These are phyloP conservation scores for Chloromyia formosa DNA, from an alignment of 2,888 invertebrate species.

Conservation along the genomic window DNA sequence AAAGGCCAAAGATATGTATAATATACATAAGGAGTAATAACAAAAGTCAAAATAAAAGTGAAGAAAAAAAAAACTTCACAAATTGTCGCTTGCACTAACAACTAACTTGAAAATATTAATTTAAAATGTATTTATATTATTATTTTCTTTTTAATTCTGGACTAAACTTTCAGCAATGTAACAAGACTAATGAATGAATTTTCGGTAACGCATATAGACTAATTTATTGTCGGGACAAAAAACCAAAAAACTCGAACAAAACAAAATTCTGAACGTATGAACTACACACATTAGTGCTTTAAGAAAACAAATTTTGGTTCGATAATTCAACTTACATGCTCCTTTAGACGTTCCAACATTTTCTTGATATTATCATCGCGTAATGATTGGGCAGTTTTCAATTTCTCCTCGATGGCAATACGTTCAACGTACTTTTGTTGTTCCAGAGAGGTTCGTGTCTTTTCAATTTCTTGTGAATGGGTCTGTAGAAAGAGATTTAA, in stretches of 20 bases:
- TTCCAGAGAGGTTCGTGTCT: conserved; percentile 79
- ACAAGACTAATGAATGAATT: too few species aligned
- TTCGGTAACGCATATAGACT: too few species aligned
- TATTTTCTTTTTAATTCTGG: too few species aligned
- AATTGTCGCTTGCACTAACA: conserved; percentile 7
- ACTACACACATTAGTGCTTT: neutral
- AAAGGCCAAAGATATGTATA: neutral
- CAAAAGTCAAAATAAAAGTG: neutral
- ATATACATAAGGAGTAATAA: neutral
- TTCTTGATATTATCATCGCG: conserved; percentile 91
- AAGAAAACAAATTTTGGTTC: neutral
- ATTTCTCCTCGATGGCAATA: conserved; percentile 85
- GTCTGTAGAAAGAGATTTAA: conserved; percentile 53
- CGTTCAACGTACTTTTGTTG: conserved; percentile 87
- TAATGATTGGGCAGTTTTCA: conserved; percentile 86
- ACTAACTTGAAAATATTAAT: neutral
- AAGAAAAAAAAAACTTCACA: conserved; percentile 2
- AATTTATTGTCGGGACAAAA: too few species aligned
- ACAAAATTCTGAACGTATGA: too few species aligned
- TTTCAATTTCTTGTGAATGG: conserved; percentile 67
- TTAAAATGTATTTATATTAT: too few species aligned
- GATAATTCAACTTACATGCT: conserved; percentile 76
- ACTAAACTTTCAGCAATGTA: too few species aligned
- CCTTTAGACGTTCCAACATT: conserved; percentile 89
- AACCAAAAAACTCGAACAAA: too few species aligned